These are phyloP conservation scores for Mus caroli DNA, from an alignment of 2,797 vertebrate species.

Conservation along the genomic window DNA sequence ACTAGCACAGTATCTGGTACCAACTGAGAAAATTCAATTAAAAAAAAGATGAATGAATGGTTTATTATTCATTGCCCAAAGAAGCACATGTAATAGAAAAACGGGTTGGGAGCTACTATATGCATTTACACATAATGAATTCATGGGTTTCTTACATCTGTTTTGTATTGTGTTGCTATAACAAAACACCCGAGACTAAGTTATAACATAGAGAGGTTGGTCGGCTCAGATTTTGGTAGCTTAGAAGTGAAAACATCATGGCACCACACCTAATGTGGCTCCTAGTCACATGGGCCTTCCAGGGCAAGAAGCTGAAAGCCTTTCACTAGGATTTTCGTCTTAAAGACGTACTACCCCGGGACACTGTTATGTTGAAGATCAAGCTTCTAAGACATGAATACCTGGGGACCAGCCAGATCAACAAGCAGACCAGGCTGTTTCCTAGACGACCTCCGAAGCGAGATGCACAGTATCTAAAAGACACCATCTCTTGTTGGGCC, in stretches of 20 bases:
- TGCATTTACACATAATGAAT: not conserved
- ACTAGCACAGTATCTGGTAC: not conserved
- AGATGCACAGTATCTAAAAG: not conserved
- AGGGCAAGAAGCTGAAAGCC: too few species aligned
- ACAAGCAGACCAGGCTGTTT: not conserved
- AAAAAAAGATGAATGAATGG: not conserved
- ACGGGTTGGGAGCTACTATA: not conserved
- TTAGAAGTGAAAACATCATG: not conserved
- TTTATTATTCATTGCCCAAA: slow-evolving; percentile 7
- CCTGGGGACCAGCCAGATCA: not conserved
- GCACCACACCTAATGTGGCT: not conserved
- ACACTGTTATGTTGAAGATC: not conserved
- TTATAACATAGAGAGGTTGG: not conserved
- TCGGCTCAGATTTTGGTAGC: not conserved
- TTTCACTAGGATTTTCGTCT: not conserved
- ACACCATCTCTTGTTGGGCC: not conserved
- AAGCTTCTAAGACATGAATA: not conserved
- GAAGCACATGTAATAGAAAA: not conserved
- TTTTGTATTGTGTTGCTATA: not conserved
- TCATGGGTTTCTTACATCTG: not conserved
- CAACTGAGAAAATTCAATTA: not conserved
- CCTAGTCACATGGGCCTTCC: not conserved
- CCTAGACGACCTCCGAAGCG: not conserved
- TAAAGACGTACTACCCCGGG: not conserved
- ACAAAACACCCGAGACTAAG: not conserved